Evolutionary conservation across 2,113 vertebrate species (phyloP).

Genomic region (Numenius arquata): DNA sequence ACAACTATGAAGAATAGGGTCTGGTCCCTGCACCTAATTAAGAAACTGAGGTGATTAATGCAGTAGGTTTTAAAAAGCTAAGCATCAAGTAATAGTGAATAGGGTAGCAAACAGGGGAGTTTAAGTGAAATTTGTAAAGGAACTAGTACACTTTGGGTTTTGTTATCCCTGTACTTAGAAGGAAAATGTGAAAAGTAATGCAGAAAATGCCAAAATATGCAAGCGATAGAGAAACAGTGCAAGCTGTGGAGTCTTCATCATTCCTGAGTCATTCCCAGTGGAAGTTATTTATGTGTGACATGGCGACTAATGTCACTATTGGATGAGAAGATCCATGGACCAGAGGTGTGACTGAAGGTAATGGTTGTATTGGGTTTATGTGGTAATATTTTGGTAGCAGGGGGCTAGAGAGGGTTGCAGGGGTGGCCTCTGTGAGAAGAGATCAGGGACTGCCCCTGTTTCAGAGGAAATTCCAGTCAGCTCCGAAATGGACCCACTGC

Average conservation of each 20-base stretch:
- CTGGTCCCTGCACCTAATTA: neutral
- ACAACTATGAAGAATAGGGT: neutral
- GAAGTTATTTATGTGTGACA: neutral
- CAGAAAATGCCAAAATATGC: neutral
- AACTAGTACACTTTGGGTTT: neutral
- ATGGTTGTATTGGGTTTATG: neutral
- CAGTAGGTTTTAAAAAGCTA: neutral
- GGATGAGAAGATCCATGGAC: neutral
- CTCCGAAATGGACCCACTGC: neutral
- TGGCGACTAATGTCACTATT: neutral
- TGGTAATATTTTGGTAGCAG: neutral
- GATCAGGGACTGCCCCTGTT: neutral
- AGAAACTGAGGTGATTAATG: neutral
- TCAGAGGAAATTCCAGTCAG: neutral
- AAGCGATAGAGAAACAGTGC: neutral
- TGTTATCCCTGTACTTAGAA: neutral
- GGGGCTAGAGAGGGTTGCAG: neutral
- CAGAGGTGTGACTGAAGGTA: neutral
- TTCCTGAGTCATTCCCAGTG: neutral
- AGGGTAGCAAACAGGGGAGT: neutral
- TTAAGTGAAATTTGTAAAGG: neutral
- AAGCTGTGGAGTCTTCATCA: neutral
- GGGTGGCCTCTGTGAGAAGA: neutral
- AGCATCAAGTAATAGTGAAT: neutral
- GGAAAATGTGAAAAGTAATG: neutral